Evolutionary conservation across 92 coral and sea anemone genomes (phyloP).

Genomic region (Actinostola sp.): DNA sequence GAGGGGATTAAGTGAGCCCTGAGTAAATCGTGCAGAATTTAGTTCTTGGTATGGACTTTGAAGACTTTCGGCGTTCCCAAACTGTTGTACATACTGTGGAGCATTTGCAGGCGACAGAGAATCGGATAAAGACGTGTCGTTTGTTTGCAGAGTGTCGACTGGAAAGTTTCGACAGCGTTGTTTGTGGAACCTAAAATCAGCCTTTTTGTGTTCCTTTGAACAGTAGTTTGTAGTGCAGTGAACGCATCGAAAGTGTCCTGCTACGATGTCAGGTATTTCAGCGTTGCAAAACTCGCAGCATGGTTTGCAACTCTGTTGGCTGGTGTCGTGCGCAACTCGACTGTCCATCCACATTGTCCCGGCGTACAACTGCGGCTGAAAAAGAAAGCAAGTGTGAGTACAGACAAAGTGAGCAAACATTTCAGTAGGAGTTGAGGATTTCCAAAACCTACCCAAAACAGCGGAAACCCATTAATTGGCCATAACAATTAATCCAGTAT

Average conservation of each 20-base stretch:
- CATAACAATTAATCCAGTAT: neutral
- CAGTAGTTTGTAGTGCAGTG: conserved; percentile 33
- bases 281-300: conserved; percentile 35
- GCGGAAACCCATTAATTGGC: too few species aligned
- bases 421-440: neutral
- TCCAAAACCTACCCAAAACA: neutral
- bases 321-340: neutral
- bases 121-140: conserved; percentile 1
- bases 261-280: conserved; percentile 14
- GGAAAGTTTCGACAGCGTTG: conserved; percentile 11
- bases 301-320: neutral
- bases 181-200: conserved; percentile 33
- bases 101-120: neutral
- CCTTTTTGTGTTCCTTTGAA: conserved; percentile 47
- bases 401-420: neutral
- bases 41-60: neutral
- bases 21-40: neutral
- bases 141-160: neutral
- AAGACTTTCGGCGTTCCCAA: neutral
- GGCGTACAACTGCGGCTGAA: conserved; percentile 20
- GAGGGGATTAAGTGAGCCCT: too few species aligned
- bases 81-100: neutral
- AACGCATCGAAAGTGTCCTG: conserved; percentile 6
- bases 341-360: conserved; percentile 31
- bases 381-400: neutral